Base-by-base conservation (phyloP, 23 tunicate genomes). In the Halocynthia roretzi region DNA sequence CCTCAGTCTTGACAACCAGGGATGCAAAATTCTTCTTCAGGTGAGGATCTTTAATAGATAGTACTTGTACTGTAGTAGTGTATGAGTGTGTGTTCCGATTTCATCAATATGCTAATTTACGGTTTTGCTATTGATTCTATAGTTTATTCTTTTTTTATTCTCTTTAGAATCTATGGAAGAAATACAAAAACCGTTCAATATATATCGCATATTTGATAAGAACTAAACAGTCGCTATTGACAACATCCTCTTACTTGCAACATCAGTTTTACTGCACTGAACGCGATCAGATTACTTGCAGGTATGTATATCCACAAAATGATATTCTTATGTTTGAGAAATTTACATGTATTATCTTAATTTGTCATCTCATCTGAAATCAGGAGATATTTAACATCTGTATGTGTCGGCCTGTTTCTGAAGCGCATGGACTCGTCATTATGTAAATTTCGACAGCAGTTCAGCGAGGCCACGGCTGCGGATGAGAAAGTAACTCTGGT, bases 401-500 rank as follows among this genome's bases (percentile, higher is more conserved):
- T 80, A 31, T 92, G 84, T 69, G 98, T 92, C 50, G 75, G 77
- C 6, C 6, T 86, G 78, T 92, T 92, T 62, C 67, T 92, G 72
- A 84, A 89, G 54, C 79, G 78, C 14, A 74, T 74, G 78, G 78
- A 74, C 11, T 14, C n/a, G 65, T 62, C n/a, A 48, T 54, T 74
- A 48, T 17, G 60, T 21, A 21, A 63, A 7, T 92, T 92, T 78
- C 82, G 86, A 11, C 51, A 54, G n/a, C 75, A 57, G 11, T 87
- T 88, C 53, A 14, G 62, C 44, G 61, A 76, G 50, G 83, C 78
- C 10, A 78, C 63, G 0, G 80, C 98, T 0, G 56, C 72, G 8
- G 99, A 94, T 74, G 99, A 94, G 67, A 88, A 94, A 67, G 91
- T 82, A 10, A 53, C 75, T 11, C 61, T 85, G 6, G 81, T 94